Percentiles rank a stretch among this genome's conserved stretches.
These are phyloP conservation scores for Erebia aethiops DNA, from an alignment of 2,888 invertebrate genomes.

Conservation along the genomic window DNA sequence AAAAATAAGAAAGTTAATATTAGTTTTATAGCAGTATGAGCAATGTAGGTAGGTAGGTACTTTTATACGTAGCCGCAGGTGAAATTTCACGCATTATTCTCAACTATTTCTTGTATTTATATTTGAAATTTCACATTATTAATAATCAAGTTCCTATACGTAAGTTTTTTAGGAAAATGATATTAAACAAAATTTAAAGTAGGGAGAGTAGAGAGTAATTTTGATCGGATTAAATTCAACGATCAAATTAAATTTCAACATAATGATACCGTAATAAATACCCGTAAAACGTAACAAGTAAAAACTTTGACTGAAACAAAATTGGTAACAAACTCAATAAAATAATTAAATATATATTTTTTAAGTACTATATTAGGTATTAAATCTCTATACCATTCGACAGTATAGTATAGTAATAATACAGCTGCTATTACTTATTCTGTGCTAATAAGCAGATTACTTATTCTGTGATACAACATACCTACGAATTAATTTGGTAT, in stretches of 20 bases:
- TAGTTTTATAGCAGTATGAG: not conserved
- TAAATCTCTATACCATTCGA: too few species aligned
- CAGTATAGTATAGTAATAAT: too few species aligned
- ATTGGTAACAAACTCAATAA: not conserved
- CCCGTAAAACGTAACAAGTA: not conserved
- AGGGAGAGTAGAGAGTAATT: too few species aligned
- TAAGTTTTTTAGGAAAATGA: not conserved
- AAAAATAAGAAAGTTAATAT: constrained; percentile 6
- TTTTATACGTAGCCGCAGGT: not conserved
- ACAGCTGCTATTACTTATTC: too few species aligned
- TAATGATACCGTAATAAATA: not conserved
- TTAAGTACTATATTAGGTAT: too few species aligned
- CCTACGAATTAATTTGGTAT: too few species aligned
- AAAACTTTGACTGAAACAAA: not conserved
- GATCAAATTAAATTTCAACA: not conserved
- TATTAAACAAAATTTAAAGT: too few species aligned
- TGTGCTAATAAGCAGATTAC: too few species aligned
- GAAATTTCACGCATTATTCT: not conserved
- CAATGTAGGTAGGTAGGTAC: not conserved
- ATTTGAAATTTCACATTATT: too few species aligned
- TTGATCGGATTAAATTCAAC: not conserved
- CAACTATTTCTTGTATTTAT: not conserved
- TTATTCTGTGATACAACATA: too few species aligned
- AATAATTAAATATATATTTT: not conserved
- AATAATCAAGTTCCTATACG: too few species aligned